These are phyloP conservation scores for Liasis olivaceus DNA, from an alignment of 2,797 vertebrate genomes.

Conservation along the genomic window DNA sequence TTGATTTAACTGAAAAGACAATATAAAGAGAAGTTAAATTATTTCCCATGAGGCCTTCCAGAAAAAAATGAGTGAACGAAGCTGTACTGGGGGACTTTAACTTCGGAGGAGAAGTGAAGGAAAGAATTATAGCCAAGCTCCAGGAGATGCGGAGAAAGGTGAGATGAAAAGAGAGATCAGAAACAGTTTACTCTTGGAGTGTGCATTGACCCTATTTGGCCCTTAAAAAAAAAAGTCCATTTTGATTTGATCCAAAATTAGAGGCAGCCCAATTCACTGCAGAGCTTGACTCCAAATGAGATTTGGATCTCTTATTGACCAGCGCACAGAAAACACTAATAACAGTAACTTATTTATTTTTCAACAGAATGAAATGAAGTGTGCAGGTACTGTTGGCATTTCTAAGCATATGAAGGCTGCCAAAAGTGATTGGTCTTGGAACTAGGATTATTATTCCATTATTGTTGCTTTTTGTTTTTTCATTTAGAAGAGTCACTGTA, in stretches of 20 bases:
- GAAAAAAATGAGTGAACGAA: background rate
- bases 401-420: background rate
- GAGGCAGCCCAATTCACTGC: background rate
- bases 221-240: background rate
- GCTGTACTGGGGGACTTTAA: background rate
- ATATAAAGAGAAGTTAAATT: background rate
- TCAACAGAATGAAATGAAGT: background rate
- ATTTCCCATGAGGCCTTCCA: background rate
- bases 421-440: background rate
- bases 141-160: background rate
- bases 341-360: background rate
- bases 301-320: background rate
- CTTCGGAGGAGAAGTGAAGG: background rate
- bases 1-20: background rate
- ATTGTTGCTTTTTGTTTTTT: background rate
- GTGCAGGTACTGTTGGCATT: background rate
- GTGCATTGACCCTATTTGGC: background rate
- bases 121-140: background rate
- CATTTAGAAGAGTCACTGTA: background rate
- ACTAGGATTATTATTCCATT: background rate
- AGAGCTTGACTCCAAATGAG: background rate
- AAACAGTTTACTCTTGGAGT: background rate
- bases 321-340: background rate
- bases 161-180: background rate
- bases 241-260: background rate